Evolutionary conservation across 1,140 invertebrate species (phyloP), one percentile per base, ranked within the genome.

Genomic region (Ips nitidus): DNA sequence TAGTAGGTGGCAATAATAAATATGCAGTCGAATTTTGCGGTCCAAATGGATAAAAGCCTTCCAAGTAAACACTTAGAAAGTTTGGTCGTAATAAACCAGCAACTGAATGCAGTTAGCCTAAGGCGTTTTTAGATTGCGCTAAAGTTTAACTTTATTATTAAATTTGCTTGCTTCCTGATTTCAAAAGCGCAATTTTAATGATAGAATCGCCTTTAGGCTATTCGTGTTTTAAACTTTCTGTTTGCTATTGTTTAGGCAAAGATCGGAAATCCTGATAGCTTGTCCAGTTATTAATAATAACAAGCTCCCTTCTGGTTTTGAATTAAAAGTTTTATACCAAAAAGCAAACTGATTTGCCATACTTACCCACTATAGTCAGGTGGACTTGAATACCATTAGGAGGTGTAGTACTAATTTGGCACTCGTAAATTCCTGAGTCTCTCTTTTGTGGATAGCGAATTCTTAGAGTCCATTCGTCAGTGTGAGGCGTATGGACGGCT

Each of bases 391-490:
- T 89, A 56, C 91, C 91, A 39, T 92, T 89, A 39, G 92, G 91
- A 41, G 92, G 92, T 3, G 91, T 93, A 4, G 93, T 94, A 70
- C 89, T 91, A 76, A 95, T 91, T 81, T 95, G 93, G 76, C 93
- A 95, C 80, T 93, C 91, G 79, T 93, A 93, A 52, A 91, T 87
- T 47, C 93, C 93, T 1, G 89, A 88, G 80, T 94, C 92, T 72
- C 88, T 88, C 22, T 86, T 83, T 79, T 91, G 90, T 0, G 90
- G 88, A 80, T 90, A 91, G 56, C 89, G 84, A 83, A 93, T 88
- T 82, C 86, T 79, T 74, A 95, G 78, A 3, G 88, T 89, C 90
- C 90, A 92, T 74, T 92, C 90, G 75, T 93, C 90, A 5, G 90
- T 87, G 73, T 90, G 88, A 0, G 88, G 87, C 40, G 86, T 87